Base-by-base conservation (phyloP, 2,888 invertebrate species). In the Liodrosophila aerea region DNA sequence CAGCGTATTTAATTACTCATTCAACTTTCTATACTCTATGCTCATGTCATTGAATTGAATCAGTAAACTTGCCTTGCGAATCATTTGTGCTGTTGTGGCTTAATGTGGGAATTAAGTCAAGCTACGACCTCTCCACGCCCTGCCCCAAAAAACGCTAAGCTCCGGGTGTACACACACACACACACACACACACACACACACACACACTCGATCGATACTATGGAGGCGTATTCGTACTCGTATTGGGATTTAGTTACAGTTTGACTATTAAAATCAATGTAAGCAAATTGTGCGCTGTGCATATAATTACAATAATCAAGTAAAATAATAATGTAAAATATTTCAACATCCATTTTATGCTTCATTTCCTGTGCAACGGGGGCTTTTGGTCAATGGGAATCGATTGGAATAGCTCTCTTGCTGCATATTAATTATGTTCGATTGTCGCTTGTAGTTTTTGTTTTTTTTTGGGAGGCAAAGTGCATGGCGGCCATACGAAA, bases 401-500 rank as follows among this genome's bases (percentile, higher is more conserved):
- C 68, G 50, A 58, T 44, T 46, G 39, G 46, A 37, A 37, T 54
- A 65, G 65, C 75, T 82, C 75, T 82, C 73, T 56, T 53, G 70
- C 12, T 83, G 81, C 81, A 82, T 82, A 85, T 85, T 83, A 85
- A 82, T 85, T 27, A 8, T n/a, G 11, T 40, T 7, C 37, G 16
- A 22, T 22, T 22, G 22, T 22, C 22, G 22, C 5, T 22, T 2
- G 5, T 22, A 4, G 2, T 22, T 22, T 12, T 12, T 8, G 27
- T 27, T 49, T 18, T 8, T 49, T 49, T 73, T 57, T 59, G 39
- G 51, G 57, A 50, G 54, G 60, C 57, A 83, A 82, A 76, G 76
- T 78, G 85, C 84, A 85, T 54, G 81, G 78, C 85, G 82, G 78
- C 85, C 78, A 85, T 80, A 80, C 78, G 60, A 75, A 85, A 80